Base-by-base conservation (phyloP, 1,140 invertebrate genomes). In the Cepaea nemoralis region DNA sequence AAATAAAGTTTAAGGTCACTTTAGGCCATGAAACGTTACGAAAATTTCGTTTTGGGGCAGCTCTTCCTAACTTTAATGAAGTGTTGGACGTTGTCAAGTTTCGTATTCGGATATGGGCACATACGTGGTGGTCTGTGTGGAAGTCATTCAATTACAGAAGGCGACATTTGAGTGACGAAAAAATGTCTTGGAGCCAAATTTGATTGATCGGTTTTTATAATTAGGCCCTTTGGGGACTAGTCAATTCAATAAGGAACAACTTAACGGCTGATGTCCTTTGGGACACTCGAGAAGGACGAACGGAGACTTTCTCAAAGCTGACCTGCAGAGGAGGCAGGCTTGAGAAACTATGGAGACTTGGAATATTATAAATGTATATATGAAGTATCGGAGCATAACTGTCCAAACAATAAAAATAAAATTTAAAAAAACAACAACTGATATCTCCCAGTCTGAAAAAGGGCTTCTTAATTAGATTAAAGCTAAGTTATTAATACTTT, bases 1-100 rank as follows among this genome's bases (percentile, higher is more conserved):
- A 63, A 63, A 63, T 63, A 31, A 63, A 63, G 59, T 63, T 63
- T 63, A 16, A 19, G 59, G 27, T 63, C 59, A 63, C 27, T 31
- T 63, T 31, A 63, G 33, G 33, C 59, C 27, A 6, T 5, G n/a
- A 31, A 31, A 6, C 59, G 59, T 63, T 2, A 63, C 33, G 59
- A 63, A 63, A 63, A 63, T 6, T 63, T 63, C 59, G n/a, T 63
- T 63, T 31, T 31, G n/a, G n/a, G 27, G 27, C n/a, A 63, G 27
- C 59, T 63, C 27, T 31, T 3, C 8, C 27, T 63, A 27, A 63
- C 33, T 31, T 63, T 5, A 31, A n/a, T 5, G 33, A 63, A 63
- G 59, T 31, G 10, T 1, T 31, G 59, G 22, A 63, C 22, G 33
- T 63, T 63, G 1, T 27, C 2, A 63, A 27, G 59, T 31, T 31